These are phyloP conservation scores for Danaus chrysippus DNA, from an alignment of 2,888 invertebrate genomes.

Conservation along the genomic window DNA sequence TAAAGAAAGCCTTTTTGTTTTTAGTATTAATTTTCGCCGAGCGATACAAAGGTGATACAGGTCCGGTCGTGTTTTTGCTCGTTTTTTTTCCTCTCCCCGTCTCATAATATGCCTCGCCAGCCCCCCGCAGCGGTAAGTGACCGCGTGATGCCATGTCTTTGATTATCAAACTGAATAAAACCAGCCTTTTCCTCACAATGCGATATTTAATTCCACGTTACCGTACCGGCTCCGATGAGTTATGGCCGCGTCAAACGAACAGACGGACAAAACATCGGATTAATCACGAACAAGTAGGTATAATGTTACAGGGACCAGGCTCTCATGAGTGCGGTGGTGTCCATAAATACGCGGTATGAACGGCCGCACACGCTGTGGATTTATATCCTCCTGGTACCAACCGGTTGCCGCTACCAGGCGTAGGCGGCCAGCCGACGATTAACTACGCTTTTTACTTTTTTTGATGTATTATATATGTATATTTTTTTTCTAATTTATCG, in stretches of 20 bases:
- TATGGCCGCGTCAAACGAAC: conserved; percentile 38
- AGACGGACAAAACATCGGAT: conserved; percentile 47
- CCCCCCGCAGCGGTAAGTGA: conserved; percentile 30
- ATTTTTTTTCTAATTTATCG: conserved; percentile 14
- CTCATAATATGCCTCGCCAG: conserved; percentile 24
- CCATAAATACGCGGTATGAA: conserved; percentile 71
- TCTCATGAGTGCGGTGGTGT: conserved; percentile 57
- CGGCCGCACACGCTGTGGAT: conserved; percentile 72
- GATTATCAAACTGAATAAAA: conserved; percentile 17
- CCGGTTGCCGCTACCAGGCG: conserved; percentile 51
- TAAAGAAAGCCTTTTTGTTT: conserved; percentile 57
- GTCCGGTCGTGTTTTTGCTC: conserved; percentile 32
- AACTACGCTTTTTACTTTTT: conserved; percentile 24
- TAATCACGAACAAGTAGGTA: conserved; percentile 59
- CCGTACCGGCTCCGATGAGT: conserved; percentile 26
- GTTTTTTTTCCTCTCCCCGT: conserved; percentile 30
- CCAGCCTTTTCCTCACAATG: neutral
- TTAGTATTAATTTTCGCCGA: conserved; percentile 65
- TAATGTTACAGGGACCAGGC: conserved; percentile 63
- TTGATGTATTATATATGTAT: conserved; percentile 12
- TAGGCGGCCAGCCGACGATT: conserved; percentile 49
- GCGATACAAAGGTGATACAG: conserved; percentile 52
- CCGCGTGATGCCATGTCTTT: conserved; percentile 24
- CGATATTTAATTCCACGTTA: conserved; percentile 2
- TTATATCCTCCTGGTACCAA: conserved; percentile 57